Evolutionary conservation across 2,797 vertebrate species (phyloP), one percentile per base, ranked within the genome.

Genomic region (Sebastes glaucus): DNA sequence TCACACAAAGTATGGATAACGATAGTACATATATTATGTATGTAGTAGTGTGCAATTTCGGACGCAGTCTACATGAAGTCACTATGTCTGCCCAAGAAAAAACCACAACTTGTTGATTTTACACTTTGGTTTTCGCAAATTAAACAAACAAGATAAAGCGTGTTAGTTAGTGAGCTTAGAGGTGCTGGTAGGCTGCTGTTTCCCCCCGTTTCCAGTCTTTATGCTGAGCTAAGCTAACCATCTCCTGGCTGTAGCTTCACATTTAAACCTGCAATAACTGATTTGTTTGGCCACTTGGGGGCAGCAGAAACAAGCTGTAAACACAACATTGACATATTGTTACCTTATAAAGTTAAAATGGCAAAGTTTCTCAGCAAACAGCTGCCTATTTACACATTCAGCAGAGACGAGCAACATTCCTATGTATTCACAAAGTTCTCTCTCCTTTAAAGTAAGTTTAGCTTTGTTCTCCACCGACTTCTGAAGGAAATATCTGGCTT

Each of bases 401-500:
- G 42, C 0, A 2, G 3, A 59, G 25, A 16, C 3, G 0, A 62
- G 32, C 60, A 33, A 35, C 11, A 61, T 61, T 33, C 38, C 38
- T 14, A 42, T 14, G 13, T 0, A 42, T 0, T 42, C 0, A 42
- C 38, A 42, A 42, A 42, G 38, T 42, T 42, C 13, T 0, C 38
- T 42, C 38, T 42, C 38, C 38, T 38, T 38, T 42, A 42, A 14
- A 42, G 13, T 42, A 42, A 42, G 38, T 42, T 42, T 42, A 42
- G 38, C 38, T 42, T 5, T 42, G 38, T 42, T 42, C 38, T 42
- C 38, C 38, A 42, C 1, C 13, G 5, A 42, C 35, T 33, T 1
- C 11, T 16, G 22, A 35, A 23, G 32, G 13, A 63, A 23, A 23
- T 2, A 63, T 23, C 13, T 8, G 32, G 33, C 35, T 38, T 16